Conservation (phyloP, 1,140 invertebrate species). For the fruit fly (Drosophila melanogaster) region DNA sequence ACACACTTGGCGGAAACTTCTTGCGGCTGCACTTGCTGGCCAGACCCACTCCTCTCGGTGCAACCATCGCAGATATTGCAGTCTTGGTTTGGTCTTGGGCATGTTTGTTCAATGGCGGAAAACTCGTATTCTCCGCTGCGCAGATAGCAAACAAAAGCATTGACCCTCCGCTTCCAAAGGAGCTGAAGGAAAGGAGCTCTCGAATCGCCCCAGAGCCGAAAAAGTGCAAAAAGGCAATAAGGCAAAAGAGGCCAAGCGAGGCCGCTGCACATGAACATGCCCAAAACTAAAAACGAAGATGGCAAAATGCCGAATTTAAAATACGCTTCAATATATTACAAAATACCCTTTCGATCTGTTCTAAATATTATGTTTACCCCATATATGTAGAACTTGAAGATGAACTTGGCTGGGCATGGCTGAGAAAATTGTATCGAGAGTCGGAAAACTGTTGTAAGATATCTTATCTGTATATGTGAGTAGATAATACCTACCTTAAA, state of each 20-base stretch:
- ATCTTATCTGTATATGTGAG: no score
- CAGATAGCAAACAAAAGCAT: conserved; percentile 66
- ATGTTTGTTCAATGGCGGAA: conserved; percentile 64
- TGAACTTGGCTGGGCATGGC: no score
- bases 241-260: conserved; percentile 60
- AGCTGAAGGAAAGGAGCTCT: conserved; percentile 34
- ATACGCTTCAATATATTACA: conserved; percentile 5
- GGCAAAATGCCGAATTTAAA: not conserved
- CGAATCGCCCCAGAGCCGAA: conserved; percentile 60
- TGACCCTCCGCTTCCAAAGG: conserved; percentile 28
- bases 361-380: no score
- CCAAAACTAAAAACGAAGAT: conserved; percentile 25
- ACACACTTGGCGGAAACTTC: conserved; percentile 53
- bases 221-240: conserved; percentile 64
- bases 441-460: no score
- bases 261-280: conserved; percentile 55
- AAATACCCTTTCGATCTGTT: no score
- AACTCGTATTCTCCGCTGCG: conserved; percentile 61
- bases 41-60: conserved; percentile 18
- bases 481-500: not conserved
- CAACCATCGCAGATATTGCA: conserved; percentile 66
- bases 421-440: no score
- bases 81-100: conserved; percentile 31
- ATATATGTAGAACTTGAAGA: no score
- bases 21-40: conserved; percentile 67